These are phyloP conservation scores for Leptinotarsa rubiginosa DNA, from an alignment of 2,888 invertebrate genomes.

Conservation along the genomic window DNA sequence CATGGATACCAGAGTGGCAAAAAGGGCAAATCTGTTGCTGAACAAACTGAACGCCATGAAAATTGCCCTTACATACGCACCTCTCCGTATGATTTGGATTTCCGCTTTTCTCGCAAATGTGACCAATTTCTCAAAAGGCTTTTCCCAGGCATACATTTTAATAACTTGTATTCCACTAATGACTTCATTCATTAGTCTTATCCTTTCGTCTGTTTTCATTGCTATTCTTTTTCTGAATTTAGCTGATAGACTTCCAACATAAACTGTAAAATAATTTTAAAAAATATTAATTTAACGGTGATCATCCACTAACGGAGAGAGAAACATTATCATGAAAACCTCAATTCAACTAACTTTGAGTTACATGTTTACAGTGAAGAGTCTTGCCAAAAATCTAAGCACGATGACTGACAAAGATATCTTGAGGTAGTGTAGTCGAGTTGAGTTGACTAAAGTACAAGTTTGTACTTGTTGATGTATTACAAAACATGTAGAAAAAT, in stretches of 20 bases:
- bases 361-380: too few species aligned
- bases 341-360: too few species aligned
- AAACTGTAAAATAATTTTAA: conserved; percentile 52
- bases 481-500: too few species aligned
- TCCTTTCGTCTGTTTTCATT: conserved; percentile 86
- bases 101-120: conserved; percentile 76
- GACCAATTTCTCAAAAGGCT: conserved; percentile 75
- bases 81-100: conserved; percentile 72
- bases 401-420: too few species aligned
- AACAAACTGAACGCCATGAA: conserved; percentile 77
- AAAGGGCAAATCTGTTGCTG: conserved; percentile 84
- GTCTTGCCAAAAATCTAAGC: too few species aligned
- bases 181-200: conserved; percentile 94
- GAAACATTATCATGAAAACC: too few species aligned
- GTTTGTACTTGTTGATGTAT: too few species aligned
- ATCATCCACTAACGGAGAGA: too few species aligned
- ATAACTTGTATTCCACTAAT: conserved; percentile 91
- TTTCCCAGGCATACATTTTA: conserved; percentile 82
- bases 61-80: conserved; percentile 74
- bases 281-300: not conserved
- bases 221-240: conserved; percentile 83
- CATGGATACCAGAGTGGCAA: conserved; percentile 69
- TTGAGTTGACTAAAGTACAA: too few species aligned
- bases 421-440: too few species aligned
- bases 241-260: conserved; percentile 78